These are phyloP conservation scores for Phataginus tetradactyla DNA, from an alignment of 2,797 vertebrate species.

Conservation along the genomic window DNA sequence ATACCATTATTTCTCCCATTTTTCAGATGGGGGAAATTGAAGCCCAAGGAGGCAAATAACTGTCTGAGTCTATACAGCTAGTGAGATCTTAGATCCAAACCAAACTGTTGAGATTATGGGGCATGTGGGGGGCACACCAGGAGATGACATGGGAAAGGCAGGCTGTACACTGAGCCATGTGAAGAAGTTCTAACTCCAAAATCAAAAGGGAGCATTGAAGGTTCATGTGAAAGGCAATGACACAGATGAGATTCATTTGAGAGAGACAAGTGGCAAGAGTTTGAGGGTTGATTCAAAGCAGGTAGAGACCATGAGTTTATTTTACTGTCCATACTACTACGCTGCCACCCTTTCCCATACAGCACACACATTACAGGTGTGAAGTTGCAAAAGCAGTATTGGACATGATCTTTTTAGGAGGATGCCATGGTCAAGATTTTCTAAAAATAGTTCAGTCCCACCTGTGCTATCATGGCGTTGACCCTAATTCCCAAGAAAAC, in stretches of 20 bases:
- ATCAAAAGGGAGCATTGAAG: background rate
- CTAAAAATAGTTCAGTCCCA: background rate
- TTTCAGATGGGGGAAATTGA: background rate
- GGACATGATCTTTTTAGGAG: conserved; percentile 40
- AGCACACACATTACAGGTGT: background rate
- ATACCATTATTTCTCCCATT: background rate
- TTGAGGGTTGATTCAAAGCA: background rate
- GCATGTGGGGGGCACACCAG: background rate
- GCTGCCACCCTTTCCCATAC: background rate
- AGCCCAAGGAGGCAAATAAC: background rate
- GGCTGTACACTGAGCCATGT: background rate
- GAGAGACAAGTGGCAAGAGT: background rate
- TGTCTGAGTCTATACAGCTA: background rate
- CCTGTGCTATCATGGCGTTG: background rate
- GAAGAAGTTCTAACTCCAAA: conserved; percentile 42
- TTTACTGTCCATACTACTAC: background rate
- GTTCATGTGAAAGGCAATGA: background rate
- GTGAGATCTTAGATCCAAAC: background rate
- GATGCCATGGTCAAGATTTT: conserved; percentile 18
- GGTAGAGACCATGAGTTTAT: background rate
- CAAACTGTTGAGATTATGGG: background rate
- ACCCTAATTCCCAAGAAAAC: conserved; percentile 20
- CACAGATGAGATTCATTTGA: conserved; percentile 29
- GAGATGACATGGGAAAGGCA: background rate
- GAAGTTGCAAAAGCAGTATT: conserved; percentile 60